Evolutionary conservation across 1,140 invertebrate genomes (phyloP), one percentile per base, ranked within the genome.

Genomic region (Caenorhabditis elegans): DNA sequence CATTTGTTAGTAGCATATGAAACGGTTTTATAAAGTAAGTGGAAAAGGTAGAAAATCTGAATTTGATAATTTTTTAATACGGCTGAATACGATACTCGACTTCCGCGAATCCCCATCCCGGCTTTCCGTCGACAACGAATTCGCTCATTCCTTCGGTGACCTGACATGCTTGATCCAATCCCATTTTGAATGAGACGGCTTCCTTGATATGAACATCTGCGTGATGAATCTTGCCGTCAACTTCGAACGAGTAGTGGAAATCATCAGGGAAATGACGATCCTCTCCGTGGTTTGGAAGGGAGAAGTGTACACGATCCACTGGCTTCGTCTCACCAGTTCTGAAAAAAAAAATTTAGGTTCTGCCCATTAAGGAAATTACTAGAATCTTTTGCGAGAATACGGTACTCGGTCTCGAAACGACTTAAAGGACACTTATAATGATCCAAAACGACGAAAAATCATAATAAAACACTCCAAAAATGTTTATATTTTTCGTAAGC

Each of bases 41-140:
- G n/a, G 11, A 24, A 60, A 78, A 24, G n/a, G 4, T 13, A 46
- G 8, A n/a, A n/a, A 43, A 43, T 43, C 6, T 43, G 5, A 43
- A 43, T 43, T 15, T 43, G 15, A 43, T 43, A 15, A 15, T 15
- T 86, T 46, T 15, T 86, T 46, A 86, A 46, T 87, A 87, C 11
- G 86, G 86, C 3, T 77, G 24, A 70, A 87, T 87, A 13, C 86
- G 81, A 76, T 87, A 87, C 28, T 87, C 86, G 39, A 78, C 65
- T 77, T 87, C 86, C 3, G 78, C 81, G 53, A 87, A 87, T 22
- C 86, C 86, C 22, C 77, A 84, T 43, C 86, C 86, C 48, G 78
- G 85, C 17, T 86, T 34, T n/a, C 86, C 86, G 53, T 87, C 85
- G 15, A 78, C 84, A 19, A 39, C 31, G 47, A 86, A 87, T 31